These are phyloP conservation scores for Morus bassanus DNA, from an alignment of 2,797 vertebrate species.

Conservation along the genomic window DNA sequence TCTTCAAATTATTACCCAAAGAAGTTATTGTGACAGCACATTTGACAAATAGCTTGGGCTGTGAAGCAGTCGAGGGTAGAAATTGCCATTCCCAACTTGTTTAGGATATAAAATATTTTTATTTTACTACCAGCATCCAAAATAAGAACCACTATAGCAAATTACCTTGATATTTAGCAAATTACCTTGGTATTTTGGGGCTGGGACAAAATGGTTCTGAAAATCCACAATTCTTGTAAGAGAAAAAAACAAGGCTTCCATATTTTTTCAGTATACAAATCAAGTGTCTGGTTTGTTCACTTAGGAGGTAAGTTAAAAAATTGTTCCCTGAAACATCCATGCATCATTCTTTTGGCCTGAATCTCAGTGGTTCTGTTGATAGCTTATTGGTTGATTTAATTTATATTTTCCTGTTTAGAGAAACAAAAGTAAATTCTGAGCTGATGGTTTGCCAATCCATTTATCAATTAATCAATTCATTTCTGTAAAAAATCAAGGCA, in stretches of 20 bases:
- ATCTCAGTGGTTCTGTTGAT: neutral
- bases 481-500: neutral
- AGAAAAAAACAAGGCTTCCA: neutral
- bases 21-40: constrained; percentile 10
- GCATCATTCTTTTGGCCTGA: neutral
- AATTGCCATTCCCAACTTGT: neutral
- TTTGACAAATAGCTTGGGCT: neutral
- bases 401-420: neutral
- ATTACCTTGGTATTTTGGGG: neutral
- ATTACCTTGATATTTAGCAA: neutral
- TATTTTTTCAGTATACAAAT: neutral
- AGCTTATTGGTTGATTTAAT: neutral
- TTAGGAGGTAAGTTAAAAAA: neutral
- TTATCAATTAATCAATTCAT: neutral
- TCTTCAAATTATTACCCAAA: constrained; percentile 51
- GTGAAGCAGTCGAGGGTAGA: neutral
- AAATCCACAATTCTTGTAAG: neutral
- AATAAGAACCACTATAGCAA: neutral
- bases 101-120: constrained; percentile 13
- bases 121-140: constrained; percentile 12
- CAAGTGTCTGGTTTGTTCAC: neutral
- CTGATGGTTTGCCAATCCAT: neutral
- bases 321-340: neutral
- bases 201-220: neutral
- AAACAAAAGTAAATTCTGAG: neutral